phyloP scores from a whole-genome alignment of 2,797 vertebrate genomes.

The Limnodromus scolopaceus region DNA sequence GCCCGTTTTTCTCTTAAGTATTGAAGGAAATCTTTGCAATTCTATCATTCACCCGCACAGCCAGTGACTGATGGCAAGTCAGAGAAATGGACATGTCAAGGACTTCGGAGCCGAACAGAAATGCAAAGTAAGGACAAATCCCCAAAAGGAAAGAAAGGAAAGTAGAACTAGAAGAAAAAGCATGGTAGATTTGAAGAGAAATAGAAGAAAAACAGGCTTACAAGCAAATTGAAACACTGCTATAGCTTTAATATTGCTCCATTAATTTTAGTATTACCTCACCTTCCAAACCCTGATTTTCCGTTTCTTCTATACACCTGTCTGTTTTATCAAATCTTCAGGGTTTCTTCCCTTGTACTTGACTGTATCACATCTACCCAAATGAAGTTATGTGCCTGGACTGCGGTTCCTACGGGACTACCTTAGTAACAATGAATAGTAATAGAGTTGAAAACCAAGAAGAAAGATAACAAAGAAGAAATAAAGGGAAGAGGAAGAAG shows the following conservation, averaged over 20 bases:
- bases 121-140: constrained; percentile 3
- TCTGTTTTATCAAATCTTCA: neutral
- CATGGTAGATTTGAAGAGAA: neutral
- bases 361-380: neutral
- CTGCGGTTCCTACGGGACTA: neutral
- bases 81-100: neutral
- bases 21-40: constrained; percentile 38
- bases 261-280: neutral
- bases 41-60: neutral
- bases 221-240: neutral
- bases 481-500: neutral
- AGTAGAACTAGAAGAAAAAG: neutral
- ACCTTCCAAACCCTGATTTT: neutral
- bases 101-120: neutral
- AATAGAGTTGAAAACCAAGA: neutral
- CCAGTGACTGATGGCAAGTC: neutral
- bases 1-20: constrained; percentile 7
- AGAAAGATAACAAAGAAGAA: neutral
- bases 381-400: neutral
- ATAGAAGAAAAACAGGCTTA: neutral
- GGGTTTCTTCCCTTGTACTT: neutral
- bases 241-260: neutral
- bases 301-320: neutral
- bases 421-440: neutral
- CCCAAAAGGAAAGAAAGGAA: neutral